A percentile compares a stretch with the other conserved stretches of the same genome.
Evolutionary conservation across 2,797 vertebrate species (phyloP).

Genomic region (Gymnocypris eckloni): DNA sequence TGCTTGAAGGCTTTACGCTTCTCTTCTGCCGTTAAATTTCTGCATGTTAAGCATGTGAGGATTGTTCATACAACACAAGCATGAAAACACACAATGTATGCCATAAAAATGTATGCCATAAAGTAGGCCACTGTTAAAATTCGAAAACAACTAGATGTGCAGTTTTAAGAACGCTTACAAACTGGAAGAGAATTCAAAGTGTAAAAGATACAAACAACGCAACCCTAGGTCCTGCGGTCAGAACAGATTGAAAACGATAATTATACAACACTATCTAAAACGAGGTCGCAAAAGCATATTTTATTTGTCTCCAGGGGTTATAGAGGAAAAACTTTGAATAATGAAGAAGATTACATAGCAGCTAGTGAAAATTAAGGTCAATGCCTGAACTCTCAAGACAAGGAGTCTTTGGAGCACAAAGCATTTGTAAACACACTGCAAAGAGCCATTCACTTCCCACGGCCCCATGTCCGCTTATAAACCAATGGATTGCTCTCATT

Average conservation of each 20-base stretch:
- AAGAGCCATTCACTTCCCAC: constrained; percentile 42
- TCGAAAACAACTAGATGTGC: neutral
- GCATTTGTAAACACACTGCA: constrained; percentile 42
- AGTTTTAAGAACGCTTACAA: constrained; percentile 7
- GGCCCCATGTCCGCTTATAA: neutral
- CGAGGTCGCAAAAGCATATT: constrained; percentile 19
- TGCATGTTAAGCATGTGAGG: constrained; percentile 37
- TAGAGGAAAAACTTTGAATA: constrained; percentile 28
- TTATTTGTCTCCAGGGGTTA: constrained; percentile 24
- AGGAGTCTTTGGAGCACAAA: constrained; percentile 36
- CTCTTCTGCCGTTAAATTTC: constrained; percentile 35
- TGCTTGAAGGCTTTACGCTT: constrained; percentile 51
- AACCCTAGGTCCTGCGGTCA: neutral
- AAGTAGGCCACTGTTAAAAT: constrained; percentile 47
- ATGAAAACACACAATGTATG: constrained; percentile 35
- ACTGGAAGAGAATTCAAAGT: constrained; percentile 6
- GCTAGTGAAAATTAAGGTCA: constrained; percentile 37
- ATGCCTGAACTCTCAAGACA: constrained; percentile 22
- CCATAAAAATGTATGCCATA: constrained; percentile 50
- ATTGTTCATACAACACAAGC: constrained; percentile 25
- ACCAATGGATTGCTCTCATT: neutral
- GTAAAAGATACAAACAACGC: constrained; percentile 14
- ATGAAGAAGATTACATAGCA: constrained; percentile 38
- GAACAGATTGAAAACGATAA: constrained; percentile 20
- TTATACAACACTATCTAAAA: constrained; percentile 21